phyloP scores from a whole-genome alignment of 2,888 invertebrate genomes.

The Laothoe populi region DNA sequence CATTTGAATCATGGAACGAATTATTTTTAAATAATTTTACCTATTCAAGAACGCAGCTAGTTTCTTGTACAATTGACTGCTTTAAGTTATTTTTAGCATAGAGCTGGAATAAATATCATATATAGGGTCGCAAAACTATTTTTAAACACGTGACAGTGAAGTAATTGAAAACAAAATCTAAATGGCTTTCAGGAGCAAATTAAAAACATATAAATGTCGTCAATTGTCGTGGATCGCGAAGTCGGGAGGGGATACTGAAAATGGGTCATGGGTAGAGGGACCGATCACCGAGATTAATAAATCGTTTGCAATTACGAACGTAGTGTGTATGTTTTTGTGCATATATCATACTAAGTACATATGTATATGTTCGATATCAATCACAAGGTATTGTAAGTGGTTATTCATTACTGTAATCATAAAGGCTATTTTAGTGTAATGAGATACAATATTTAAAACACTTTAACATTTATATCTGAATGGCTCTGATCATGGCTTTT shows the following conservation, averaged over 20 bases:
- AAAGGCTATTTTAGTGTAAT: not conserved
- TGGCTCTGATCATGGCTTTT: not conserved
- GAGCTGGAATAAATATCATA: not conserved
- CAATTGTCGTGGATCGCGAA: slow-evolving; percentile 36
- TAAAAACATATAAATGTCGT: slow-evolving; percentile 37
- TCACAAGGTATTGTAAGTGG: not conserved
- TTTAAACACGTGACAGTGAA: slow-evolving; percentile 1
- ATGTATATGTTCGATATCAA: not conserved
- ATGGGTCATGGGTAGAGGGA: slow-evolving; percentile 42
- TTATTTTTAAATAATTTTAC: slow-evolving; percentile 16
- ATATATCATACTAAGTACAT: not conserved
- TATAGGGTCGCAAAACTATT: not conserved
- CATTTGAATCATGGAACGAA: slow-evolving; percentile 9
- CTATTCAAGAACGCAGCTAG: not conserved
- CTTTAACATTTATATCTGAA: not conserved
- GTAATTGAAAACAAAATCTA: slow-evolving; percentile 12
- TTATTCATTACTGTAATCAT: not conserved
- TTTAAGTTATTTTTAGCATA: not conserved
- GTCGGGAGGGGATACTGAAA: slow-evolving; percentile 37
- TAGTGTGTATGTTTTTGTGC: slow-evolving; percentile 9
- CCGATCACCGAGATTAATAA: slow-evolving; percentile 32
- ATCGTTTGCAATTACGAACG: slow-evolving; percentile 33
- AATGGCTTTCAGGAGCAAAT: slow-evolving; percentile 27
- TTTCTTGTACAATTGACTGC: not conserved
- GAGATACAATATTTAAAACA: not conserved